Evolutionary conservation across 2,113 vertebrate species (phyloP).

Genomic region (Upupa epops): DNA sequence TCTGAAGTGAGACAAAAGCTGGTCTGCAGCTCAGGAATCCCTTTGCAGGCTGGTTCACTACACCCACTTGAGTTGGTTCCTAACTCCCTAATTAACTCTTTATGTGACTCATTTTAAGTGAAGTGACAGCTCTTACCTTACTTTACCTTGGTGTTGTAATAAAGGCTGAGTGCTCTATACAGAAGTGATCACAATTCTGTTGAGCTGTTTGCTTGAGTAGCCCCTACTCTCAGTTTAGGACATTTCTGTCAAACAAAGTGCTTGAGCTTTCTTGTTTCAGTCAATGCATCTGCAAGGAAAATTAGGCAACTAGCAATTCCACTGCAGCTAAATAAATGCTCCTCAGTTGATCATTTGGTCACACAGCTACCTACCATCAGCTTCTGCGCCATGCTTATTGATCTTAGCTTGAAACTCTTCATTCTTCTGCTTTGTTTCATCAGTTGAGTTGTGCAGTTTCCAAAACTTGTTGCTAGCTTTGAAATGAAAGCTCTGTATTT

Average conservation of each 20-base stretch:
- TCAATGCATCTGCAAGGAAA: not conserved
- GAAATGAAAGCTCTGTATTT: not conserved
- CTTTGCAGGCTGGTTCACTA: not conserved
- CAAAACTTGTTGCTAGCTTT: not conserved
- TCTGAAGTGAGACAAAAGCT: slow-evolving; percentile 32
- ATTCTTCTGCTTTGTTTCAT: not conserved
- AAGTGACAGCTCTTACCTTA: not conserved
- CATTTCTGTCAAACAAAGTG: not conserved
- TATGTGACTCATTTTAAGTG: not conserved
- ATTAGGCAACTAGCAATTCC: no score
- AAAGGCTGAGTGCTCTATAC: not conserved
- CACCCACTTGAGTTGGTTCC: slow-evolving; percentile 24
- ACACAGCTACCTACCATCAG: not conserved
- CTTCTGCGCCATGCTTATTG: not conserved
- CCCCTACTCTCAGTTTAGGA: not conserved
- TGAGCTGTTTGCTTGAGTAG: not conserved
- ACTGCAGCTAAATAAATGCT: no score
- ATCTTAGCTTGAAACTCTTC: not conserved
- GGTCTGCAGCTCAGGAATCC: slow-evolving; percentile 25
- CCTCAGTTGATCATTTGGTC: not conserved
- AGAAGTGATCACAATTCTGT: not conserved
- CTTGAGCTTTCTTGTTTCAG: not conserved
- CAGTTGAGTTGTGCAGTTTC: not conserved
- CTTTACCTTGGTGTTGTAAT: not conserved
- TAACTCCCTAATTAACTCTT: not conserved